Conservation (phyloP, 2,113 vertebrate genomes). For the Campylomormyrus tamandua region DNA sequence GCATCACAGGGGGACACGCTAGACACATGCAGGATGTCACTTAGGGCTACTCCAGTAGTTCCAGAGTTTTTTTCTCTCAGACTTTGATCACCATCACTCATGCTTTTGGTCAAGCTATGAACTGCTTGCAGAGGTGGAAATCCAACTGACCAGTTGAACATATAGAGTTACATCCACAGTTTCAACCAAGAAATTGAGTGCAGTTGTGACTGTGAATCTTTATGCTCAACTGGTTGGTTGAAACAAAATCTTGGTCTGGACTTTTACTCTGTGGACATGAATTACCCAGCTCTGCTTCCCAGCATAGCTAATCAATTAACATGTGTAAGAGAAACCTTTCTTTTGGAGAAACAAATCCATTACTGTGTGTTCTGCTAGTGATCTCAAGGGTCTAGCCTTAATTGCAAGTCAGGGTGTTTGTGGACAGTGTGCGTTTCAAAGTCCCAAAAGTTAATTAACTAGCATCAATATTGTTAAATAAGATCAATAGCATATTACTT, state of each 20-base stretch:
- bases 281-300: slow-evolving; percentile 16
- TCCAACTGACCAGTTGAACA: background rate
- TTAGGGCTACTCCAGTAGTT: background rate
- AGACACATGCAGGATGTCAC: background rate
- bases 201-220: background rate
- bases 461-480: slow-evolving; percentile 46
- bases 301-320: slow-evolving; percentile 44
- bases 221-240: background rate
- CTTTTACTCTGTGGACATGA: background rate
- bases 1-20: too few relatives aligned
- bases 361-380: slow-evolving; percentile 37
- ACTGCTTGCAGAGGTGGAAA: slow-evolving; percentile 3
- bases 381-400: slow-evolving; percentile 50
- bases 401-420: slow-evolving; percentile 49
- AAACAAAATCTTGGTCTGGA: background rate
- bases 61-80: slow-evolving; percentile 15
- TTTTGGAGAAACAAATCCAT: slow-evolving; percentile 46
- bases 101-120: slow-evolving; percentile 13
- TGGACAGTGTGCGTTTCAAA: slow-evolving; percentile 29
- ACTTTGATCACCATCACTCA: background rate
- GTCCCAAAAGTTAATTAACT: slow-evolving; percentile 50
- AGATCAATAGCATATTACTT: slow-evolving; percentile 52
- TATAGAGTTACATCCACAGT: background rate
- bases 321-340: slow-evolving; percentile 38
- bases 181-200: background rate